phyloP scores from a whole-genome alignment of 2,888 invertebrate species.

The Phyto melanocephala region DNA sequence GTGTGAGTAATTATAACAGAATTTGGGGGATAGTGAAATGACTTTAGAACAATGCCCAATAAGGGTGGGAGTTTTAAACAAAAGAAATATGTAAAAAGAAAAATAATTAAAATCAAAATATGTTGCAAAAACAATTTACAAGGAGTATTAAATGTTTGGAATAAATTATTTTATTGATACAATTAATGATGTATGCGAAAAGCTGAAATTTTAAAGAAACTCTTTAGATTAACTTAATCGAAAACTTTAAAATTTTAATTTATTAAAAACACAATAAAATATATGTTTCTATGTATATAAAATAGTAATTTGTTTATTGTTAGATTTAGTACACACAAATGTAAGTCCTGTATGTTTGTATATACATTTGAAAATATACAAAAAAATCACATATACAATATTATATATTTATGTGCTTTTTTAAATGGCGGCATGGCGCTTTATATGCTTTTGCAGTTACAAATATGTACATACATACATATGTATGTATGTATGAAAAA shows the following conservation, averaged over 20 bases:
- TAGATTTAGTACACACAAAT: too few species aligned
- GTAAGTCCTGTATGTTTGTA: background rate
- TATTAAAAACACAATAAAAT: too few species aligned
- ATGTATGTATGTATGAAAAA: background rate
- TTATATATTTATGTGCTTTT: constrained; percentile 22
- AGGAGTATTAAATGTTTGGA: too few species aligned
- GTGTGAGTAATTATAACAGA: constrained; percentile 53
- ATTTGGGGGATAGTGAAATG: constrained; percentile 45
- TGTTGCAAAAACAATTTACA: background rate
- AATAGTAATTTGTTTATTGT: too few species aligned
- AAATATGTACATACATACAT: background rate
- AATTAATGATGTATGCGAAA: too few species aligned
- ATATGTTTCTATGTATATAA: too few species aligned
- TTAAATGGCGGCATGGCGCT: constrained; percentile 52
- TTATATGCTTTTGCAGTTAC: constrained; percentile 11
- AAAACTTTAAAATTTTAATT: too few species aligned
- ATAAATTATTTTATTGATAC: too few species aligned
- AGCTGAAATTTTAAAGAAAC: too few species aligned
- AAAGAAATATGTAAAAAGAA: background rate
- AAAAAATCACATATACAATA: constrained; percentile 12
- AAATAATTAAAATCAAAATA: background rate
- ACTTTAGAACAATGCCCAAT: background rate
- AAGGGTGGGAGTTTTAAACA: constrained; percentile 12
- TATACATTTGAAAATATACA: background rate
- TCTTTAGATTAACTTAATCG: too few species aligned